Conservation (phyloP, 1,140 invertebrate species). For the Branchinecta lindahli region DNA sequence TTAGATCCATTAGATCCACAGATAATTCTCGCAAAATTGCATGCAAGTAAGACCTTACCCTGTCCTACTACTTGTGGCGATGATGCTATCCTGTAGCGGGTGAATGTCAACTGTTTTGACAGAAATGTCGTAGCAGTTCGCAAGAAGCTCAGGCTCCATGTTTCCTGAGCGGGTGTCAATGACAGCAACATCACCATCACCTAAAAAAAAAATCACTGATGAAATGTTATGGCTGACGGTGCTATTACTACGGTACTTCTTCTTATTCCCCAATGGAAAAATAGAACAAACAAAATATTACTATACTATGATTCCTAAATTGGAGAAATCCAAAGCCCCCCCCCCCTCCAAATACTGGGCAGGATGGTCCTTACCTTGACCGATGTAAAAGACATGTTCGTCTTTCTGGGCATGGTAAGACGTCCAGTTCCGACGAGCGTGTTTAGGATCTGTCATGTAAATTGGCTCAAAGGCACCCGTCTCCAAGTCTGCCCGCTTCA, state of each 20-base stretch:
- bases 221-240: no score
- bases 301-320: no score
- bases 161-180: constrained; percentile 4
- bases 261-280: no score
- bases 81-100: constrained; percentile 9
- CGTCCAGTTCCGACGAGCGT: constrained; percentile 9
- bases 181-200: constrained; percentile 15
- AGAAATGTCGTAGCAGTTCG: constrained; percentile 16
- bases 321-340: no score
- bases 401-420: constrained; percentile 17
- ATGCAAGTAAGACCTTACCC: constrained; percentile 15
- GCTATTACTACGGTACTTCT: no score
- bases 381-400: constrained; percentile 7
- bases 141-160: background rate
- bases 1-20: no score
- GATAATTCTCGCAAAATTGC: no score
- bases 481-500: background rate
- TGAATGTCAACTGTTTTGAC: constrained; percentile 14
- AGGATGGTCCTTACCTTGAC: constrained; percentile 10
- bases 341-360: background rate
- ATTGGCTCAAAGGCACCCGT: background rate
- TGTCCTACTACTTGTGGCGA: constrained; percentile 15
- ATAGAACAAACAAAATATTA: no score
- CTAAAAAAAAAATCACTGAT: constrained; percentile 11
- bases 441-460: background rate